Evolutionary conservation across 2,888 invertebrate genomes (phyloP).

Genomic region (Cataglyphis cursor): DNA sequence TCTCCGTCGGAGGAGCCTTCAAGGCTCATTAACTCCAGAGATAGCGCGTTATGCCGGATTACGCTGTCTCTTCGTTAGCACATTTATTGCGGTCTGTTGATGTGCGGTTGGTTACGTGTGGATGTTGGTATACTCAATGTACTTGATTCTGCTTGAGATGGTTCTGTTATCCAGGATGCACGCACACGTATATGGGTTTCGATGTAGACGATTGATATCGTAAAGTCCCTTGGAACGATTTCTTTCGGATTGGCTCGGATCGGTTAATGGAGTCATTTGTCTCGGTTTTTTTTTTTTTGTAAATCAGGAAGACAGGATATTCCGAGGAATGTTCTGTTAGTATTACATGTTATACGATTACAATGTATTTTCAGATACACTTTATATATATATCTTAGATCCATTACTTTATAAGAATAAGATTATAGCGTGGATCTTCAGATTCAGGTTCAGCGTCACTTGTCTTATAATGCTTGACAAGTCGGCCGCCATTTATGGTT

Average conservation of each 20-base stretch:
- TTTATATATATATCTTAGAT: neutral
- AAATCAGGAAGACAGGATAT: neutral
- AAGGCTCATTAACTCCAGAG: conserved; percentile 73
- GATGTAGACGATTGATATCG: conserved; percentile 1
- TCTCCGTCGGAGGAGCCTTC: conserved; percentile 56
- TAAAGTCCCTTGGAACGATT: neutral
- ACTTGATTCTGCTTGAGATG: neutral
- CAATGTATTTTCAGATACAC: neutral
- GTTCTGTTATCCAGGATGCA: conserved; percentile 22
- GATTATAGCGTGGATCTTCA: neutral
- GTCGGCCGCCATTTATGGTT: neutral
- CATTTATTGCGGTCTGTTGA: conserved; percentile 21
- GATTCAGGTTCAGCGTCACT: neutral
- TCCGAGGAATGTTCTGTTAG: neutral
- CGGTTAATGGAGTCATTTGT: conserved; percentile 30
- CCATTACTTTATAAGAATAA: neutral
- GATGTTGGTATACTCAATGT: conserved; percentile 20
- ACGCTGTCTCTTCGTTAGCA: conserved; percentile 57
- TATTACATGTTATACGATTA: neutral
- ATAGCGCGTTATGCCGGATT: conserved; percentile 68
- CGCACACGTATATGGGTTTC: conserved; percentile 7
- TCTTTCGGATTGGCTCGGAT: neutral
- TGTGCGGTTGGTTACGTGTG: conserved; percentile 10
- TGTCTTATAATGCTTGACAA: neutral
- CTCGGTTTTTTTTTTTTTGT: neutral